Evolutionary conservation across 2,797 vertebrate genomes (phyloP).

Genomic region (Tauraco hartlaubi): DNA sequence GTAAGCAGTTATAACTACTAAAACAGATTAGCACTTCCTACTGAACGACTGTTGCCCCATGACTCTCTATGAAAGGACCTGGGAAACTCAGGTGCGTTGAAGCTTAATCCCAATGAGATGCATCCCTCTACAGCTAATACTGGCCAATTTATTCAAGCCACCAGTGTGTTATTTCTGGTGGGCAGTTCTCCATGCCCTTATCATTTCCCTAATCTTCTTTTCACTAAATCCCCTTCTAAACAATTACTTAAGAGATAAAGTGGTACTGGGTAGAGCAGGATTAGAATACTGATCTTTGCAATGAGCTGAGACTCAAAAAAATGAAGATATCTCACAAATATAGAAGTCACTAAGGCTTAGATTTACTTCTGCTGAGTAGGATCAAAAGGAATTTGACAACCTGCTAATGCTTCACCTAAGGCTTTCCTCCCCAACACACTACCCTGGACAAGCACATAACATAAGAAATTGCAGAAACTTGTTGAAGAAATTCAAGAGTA

Average conservation of each 20-base stretch:
- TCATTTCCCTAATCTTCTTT: background rate
- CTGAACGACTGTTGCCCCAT: background rate
- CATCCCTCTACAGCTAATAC: background rate
- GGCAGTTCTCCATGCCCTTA: background rate
- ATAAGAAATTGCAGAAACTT: background rate
- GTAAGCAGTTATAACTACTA: background rate
- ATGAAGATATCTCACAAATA: background rate
- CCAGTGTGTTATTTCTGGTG: background rate
- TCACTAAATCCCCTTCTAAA: background rate
- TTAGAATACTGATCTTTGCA: constrained; percentile 27
- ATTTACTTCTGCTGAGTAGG: background rate
- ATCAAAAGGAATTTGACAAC: background rate
- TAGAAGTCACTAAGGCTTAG: background rate
- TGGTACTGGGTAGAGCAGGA: background rate
- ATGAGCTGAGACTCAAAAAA: background rate
- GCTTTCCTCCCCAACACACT: background rate
- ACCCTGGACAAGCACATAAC: background rate
- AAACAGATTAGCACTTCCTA: background rate
- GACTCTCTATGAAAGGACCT: background rate
- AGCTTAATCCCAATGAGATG: background rate
- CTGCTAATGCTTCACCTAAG: background rate
- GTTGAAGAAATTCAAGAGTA: background rate
- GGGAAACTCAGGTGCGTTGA: background rate
- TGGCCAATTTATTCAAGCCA: background rate
- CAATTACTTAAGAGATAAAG: background rate